These are phyloP conservation scores for Sebastes vulpes DNA, from an alignment of 2,797 vertebrate genomes.

Conservation along the genomic window DNA sequence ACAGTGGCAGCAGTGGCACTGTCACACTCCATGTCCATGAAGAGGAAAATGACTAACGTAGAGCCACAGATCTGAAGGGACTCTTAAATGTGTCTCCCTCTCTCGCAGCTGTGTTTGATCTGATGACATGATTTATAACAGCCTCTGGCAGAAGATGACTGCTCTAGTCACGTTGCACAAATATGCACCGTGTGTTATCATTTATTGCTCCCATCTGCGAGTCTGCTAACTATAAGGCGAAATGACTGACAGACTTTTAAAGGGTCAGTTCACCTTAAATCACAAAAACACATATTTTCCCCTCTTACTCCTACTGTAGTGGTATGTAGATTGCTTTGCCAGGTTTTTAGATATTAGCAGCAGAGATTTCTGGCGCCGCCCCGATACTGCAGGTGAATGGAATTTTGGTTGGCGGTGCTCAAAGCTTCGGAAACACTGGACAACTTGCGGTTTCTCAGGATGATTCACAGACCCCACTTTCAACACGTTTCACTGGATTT, in stretches of 20 bases:
- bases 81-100: slow-evolving; percentile 32
- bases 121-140: slow-evolving; percentile 53
- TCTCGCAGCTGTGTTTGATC: slow-evolving; percentile 26
- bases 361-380: slow-evolving; percentile 6
- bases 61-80: neutral
- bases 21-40: neutral
- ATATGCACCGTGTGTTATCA: slow-evolving; percentile 39
- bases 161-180: slow-evolving; percentile 40
- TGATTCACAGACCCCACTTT: slow-evolving; percentile 10
- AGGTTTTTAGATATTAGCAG: slow-evolving; percentile 22
- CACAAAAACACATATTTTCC: slow-evolving; percentile 32
- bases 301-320: neutral
- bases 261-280: slow-evolving; percentile 21
- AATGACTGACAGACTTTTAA: slow-evolving; percentile 29
- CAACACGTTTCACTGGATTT: neutral
- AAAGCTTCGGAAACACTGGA: slow-evolving; percentile 16
- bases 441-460: neutral
- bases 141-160: slow-evolving; percentile 31
- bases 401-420: slow-evolving; percentile 22
- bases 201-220: slow-evolving; percentile 47
- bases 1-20: slow-evolving; percentile 25
- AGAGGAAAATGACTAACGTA: slow-evolving; percentile 19
- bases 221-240: slow-evolving; percentile 37
- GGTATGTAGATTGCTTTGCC: slow-evolving; percentile 31
- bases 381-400: slow-evolving; percentile 15